phyloP scores from a whole-genome alignment of 2,797 vertebrate genomes.

The Chelmon rostratus region DNA sequence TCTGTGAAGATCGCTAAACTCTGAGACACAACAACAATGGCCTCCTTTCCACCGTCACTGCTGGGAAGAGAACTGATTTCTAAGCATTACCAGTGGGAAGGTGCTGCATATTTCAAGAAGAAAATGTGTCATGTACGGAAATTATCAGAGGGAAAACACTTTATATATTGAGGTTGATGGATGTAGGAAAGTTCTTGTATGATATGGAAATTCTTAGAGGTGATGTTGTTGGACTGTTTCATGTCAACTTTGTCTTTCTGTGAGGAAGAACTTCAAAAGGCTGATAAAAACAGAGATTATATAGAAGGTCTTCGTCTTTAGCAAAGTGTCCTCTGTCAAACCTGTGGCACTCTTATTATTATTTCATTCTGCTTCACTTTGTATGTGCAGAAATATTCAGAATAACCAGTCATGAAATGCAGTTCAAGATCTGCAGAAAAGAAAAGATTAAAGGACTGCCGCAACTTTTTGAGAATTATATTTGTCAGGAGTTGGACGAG shows the following conservation, averaged over 20 bases:
- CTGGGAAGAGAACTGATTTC: conserved; percentile 44
- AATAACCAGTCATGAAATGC: background rate
- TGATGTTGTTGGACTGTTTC: background rate
- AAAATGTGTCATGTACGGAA: conserved; percentile 36
- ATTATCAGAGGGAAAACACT: background rate
- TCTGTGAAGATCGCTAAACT: conserved; percentile 58
- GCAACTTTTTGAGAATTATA: too few species aligned
- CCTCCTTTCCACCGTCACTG: conserved; percentile 53
- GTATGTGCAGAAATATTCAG: background rate
- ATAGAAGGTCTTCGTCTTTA: background rate
- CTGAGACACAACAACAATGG: conserved; percentile 58
- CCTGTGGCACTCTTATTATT: background rate
- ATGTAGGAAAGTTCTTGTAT: background rate
- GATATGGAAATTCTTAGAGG: background rate
- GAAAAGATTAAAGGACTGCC: too few species aligned
- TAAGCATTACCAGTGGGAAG: conserved; percentile 28
- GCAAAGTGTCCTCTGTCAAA: background rate
- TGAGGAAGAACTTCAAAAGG: background rate
- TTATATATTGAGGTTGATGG: background rate
- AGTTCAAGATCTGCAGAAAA: background rate
- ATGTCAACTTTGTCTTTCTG: background rate
- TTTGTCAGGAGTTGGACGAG: too few species aligned
- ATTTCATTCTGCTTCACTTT: background rate
- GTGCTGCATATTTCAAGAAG: conserved; percentile 35
- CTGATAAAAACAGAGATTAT: background rate